Conservation (phyloP, 2,888 invertebrate species). For the Tinea trinotella region DNA sequence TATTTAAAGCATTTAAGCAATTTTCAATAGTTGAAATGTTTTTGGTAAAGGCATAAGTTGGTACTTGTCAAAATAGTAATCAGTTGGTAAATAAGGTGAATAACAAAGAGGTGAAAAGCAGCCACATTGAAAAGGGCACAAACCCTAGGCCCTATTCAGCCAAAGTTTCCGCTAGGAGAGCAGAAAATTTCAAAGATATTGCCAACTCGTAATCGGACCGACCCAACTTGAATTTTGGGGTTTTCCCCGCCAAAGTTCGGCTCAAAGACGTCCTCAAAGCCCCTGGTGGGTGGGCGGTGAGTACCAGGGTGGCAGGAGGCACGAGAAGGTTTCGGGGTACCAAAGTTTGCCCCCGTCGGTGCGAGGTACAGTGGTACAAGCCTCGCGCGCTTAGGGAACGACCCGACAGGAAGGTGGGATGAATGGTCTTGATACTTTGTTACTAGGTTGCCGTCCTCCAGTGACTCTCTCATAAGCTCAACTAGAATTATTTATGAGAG, state of each 20-base stretch:
- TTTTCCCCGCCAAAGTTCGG: conserved; percentile 64
- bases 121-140: conserved; percentile 7
- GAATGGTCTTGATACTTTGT: conserved; percentile 54
- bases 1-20: too few relatives aligned
- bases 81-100: not conserved
- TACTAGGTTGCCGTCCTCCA: conserved; percentile 22
- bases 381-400: conserved; percentile 18
- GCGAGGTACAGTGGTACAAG: conserved; percentile 29
- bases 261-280: conserved; percentile 70
- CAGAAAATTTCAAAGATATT: conserved; percentile 66
- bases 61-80: not conserved
- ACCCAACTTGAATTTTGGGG: conserved; percentile 65
- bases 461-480: not conserved
- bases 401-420: conserved; percentile 37
- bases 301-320: conserved; percentile 51
- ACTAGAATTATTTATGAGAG: conserved; percentile 7
- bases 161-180: conserved; percentile 40
- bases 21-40: too few relatives aligned
- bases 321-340: conserved; percentile 50
- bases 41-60: too few relatives aligned
- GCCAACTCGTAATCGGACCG: conserved; percentile 62
- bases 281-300: conserved; percentile 54
- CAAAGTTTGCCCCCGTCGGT: conserved; percentile 63
- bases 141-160: conserved; percentile 18
- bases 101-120: conserved; percentile 11